Evolutionary conservation across 2,113 vertebrate genomes (phyloP), one percentile per base, ranked within the genome.

Genomic region (Acanthisitta chloris): DNA sequence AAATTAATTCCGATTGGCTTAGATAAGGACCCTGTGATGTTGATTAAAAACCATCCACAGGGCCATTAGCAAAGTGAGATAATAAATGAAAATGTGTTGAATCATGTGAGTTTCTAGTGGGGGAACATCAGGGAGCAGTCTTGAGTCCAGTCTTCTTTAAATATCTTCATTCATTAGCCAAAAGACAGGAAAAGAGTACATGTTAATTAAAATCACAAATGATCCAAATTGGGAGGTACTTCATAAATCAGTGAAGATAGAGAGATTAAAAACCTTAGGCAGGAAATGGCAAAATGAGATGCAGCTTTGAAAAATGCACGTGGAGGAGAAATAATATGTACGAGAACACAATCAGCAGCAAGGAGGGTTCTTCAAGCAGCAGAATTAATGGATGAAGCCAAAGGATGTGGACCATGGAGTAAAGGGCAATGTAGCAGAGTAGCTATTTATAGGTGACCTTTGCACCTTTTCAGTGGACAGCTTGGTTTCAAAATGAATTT

Each of bases 1-100:
- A 82, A 96, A 96, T 96, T 96, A 95, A 94, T 92, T 97, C 93
- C 96, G 93, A 94, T 90, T 92, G 93, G 64, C 40, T 93, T 95
- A 73, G 59, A 81, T 94, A 94, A 96, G 88, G 46, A 74, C 64
- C 40, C 64, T 83, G 82, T 90, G 93, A 93, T 90, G 67, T 57
- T 94, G 93, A 97, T 96, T 94, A 97, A 94, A 96, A 97, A 57
- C 76, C 88, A 92, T 96, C 67, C 64, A 74, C 46, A 81, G 40
- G 48, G 40, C 55, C 52, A 90, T 93, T 93, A 96, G 17, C 18
- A 34, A 96, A 92, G 72, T 62, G 64, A 91, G 67, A 92, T 96
- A 96, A 94, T 95, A 94, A 94, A 96, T 81, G 86, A 81, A 92
- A 83, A 83, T 76, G 13, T 9, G 0, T 74, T 78, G 76, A 90